Conservation (phyloP, 2,113 vertebrate genomes). For the Vidua macroura region DNA sequence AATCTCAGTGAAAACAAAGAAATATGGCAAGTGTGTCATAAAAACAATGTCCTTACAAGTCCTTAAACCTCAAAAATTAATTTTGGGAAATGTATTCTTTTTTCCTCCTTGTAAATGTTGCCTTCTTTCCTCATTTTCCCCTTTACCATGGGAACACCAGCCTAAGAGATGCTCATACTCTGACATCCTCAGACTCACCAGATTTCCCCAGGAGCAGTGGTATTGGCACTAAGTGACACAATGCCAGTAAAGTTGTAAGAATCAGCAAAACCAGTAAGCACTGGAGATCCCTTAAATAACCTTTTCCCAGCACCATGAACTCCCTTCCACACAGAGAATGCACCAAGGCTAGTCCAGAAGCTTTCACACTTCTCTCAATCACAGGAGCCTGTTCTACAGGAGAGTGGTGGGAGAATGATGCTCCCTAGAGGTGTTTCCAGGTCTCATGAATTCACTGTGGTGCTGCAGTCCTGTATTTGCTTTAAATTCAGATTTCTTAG, state of each 20-base stretch:
- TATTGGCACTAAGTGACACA: background rate
- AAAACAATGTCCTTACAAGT: background rate
- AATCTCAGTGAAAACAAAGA: background rate
- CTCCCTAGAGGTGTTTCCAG: background rate
- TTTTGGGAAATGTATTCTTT: background rate
- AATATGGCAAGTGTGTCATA: background rate
- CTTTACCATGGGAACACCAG: background rate
- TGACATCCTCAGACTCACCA: background rate
- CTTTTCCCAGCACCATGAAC: background rate
- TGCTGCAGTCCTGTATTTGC: background rate
- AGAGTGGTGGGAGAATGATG: background rate
- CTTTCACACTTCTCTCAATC: background rate
- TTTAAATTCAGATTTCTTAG: background rate
- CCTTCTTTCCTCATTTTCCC: background rate
- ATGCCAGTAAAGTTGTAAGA: background rate
- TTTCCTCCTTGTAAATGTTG: accelerated
- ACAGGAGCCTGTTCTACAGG: background rate
- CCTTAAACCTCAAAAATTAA: background rate
- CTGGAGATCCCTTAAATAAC: background rate
- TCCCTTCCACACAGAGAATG: background rate
- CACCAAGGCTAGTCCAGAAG: background rate
- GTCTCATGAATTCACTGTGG: background rate
- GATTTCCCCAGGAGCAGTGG: background rate
- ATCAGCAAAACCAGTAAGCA: background rate
- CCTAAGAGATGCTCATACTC: background rate